A percentile compares a stretch with the other conserved stretches of the same genome.
Conservation (phyloP, 2,888 invertebrate genomes). For the Marasmarcha lunaedactyla region DNA sequence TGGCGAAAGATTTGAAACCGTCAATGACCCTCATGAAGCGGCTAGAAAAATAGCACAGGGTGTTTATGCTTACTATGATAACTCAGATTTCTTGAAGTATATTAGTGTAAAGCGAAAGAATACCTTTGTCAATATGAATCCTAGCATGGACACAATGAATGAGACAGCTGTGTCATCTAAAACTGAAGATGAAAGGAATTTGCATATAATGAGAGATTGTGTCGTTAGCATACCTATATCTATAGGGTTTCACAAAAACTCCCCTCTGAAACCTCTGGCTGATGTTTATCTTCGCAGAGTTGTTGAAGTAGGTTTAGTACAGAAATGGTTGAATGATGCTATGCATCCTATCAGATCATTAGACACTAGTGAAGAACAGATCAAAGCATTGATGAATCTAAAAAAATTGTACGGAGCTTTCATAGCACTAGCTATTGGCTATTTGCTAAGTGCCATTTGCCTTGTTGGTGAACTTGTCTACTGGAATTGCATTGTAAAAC, state of each 20-base stretch:
- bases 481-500: constrained; percentile 75
- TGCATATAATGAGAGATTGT: constrained; percentile 88
- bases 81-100: constrained; percentile 76
- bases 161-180: constrained; percentile 16
- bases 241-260: constrained; percentile 85
- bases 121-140: constrained; percentile 24
- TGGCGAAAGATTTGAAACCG: constrained; percentile 74
- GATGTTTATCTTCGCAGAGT: constrained; percentile 76
- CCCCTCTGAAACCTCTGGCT: constrained; percentile 77
- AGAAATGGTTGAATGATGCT: constrained; percentile 84
- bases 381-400: constrained; percentile 83
- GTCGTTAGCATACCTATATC: constrained; percentile 85
- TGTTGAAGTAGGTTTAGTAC: constrained; percentile 80
- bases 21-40: constrained; percentile 72
- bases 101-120: constrained; percentile 71
- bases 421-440: constrained; percentile 78
- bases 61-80: constrained; percentile 84
- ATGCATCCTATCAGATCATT: constrained; percentile 70
- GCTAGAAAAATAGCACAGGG: constrained; percentile 78
- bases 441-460: constrained; percentile 66
- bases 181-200: constrained; percentile 45
- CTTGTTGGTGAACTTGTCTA: constrained; percentile 74
- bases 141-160: constrained; percentile 25
- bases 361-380: constrained; percentile 67
- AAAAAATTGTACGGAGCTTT: constrained; percentile 83